Percentiles rank a stretch among this genome's conserved stretches.
Evolutionary conservation across 2,888 invertebrate species (phyloP).

Genomic region (Idaea straminata): DNA sequence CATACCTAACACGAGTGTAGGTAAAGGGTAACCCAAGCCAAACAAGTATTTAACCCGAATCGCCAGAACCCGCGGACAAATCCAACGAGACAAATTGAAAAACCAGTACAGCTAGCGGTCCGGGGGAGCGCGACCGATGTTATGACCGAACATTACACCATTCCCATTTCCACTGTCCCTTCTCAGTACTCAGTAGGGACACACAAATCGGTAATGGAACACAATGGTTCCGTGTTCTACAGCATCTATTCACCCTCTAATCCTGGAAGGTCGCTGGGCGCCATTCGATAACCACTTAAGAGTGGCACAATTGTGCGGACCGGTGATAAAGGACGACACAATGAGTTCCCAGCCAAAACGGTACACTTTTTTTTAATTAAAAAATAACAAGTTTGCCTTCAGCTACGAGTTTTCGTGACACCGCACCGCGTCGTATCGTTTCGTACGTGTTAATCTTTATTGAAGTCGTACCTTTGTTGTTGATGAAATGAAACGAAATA

Average conservation of each 20-base stretch:
- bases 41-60: slow-evolving; percentile 8
- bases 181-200: slow-evolving; percentile 16
- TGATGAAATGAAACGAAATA: not conserved
- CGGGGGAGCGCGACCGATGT: not conserved
- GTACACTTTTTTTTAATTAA: slow-evolving; percentile 1
- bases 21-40: not conserved
- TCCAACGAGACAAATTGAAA: slow-evolving; percentile 40
- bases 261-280: slow-evolving; percentile 69
- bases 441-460: slow-evolving; percentile 1
- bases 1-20: too few species aligned
- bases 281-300: slow-evolving; percentile 74
- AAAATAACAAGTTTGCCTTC: not conserved
- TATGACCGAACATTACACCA: not conserved
- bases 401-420: not conserved
- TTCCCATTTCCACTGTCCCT: slow-evolving; percentile 9
- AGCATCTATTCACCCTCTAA: slow-evolving; percentile 62
- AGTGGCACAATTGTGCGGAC: slow-evolving; percentile 29
- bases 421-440: not conserved
- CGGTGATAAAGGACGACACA: not conserved
- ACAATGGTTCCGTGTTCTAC: slow-evolving; percentile 53
- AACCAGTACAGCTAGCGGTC: slow-evolving; percentile 18
- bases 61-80: slow-evolving; percentile 28
- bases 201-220: slow-evolving; percentile 54
- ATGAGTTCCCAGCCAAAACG: not conserved
- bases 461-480: not conserved